Evolutionary conservation across 2,113 vertebrate species (phyloP).

Genomic region (human (Homo sapiens)): DNA sequence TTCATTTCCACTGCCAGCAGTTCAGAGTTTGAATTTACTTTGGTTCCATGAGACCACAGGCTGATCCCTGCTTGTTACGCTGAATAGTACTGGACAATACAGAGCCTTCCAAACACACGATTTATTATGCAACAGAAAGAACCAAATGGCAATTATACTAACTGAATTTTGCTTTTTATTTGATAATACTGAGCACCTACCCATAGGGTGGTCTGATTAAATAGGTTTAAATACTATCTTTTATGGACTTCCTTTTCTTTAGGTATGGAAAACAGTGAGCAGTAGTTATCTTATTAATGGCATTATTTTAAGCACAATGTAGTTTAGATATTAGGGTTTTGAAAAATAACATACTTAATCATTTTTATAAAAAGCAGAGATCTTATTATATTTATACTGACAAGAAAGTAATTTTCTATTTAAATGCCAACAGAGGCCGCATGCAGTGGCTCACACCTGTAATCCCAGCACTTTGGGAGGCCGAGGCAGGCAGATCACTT

Average conservation of each 20-base stretch:
- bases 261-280: neutral
- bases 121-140: neutral
- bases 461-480: too few relatives aligned
- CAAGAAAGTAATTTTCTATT: slow-evolving; percentile 35
- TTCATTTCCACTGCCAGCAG: neutral
- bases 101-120: neutral
- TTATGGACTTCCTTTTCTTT: neutral
- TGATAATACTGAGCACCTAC: neutral
- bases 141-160: neutral
- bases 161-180: neutral
- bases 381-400: neutral
- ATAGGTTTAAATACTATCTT: neutral
- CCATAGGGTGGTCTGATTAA: neutral
- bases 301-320: neutral
- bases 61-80: neutral
- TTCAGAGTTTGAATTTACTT: neutral
- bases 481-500: too few relatives aligned
- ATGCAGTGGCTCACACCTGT: too few relatives aligned
- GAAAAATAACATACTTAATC: neutral
- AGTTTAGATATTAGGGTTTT: slow-evolving; percentile 25
- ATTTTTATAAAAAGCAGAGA: slow-evolving; percentile 29
- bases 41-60: neutral
- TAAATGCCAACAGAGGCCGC: neutral
- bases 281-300: neutral
- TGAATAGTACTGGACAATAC: neutral